Base-by-base conservation (phyloP, 2,888 invertebrate genomes). In the Sceliomorpha sp. region DNA sequence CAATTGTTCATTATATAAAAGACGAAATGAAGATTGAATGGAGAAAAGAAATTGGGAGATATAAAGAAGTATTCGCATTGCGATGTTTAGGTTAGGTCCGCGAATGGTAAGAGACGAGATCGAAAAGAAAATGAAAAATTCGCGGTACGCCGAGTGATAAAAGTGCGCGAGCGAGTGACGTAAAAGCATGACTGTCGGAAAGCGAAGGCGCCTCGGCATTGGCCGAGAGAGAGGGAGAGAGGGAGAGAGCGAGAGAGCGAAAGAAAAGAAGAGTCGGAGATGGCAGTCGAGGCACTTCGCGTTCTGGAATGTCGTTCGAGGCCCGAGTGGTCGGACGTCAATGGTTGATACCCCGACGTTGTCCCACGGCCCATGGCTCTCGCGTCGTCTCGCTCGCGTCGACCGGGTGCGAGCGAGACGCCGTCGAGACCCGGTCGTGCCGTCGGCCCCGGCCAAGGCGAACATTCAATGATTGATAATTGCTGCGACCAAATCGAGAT, bases 291-390 rank as follows among this genome's bases (percentile, higher is more conserved):
- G 68, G 58, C 70, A 71, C 75, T 74, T 76, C 77, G 70, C 73
- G 73, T 74, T 72, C 68, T 75, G 77, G 77, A 81, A 78, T 78
- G 80, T 75, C 71, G 73, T 71, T 68, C 73, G 63, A 53, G 66
- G n/a, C n/a, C 48, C 45, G 67, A 73, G 72, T n/a, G n/a, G n/a
- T 63, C 68, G 67, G 70, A 72, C 71, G 70, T 73, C 72, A 76
- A 70, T 68, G 62, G 73, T n/a, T 62, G 42, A 47, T 37, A 45
- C 13, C 39, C 27, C 47, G 31, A 39, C 45, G 39, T 50, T 51
- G 60, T 67, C 69, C 70, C 76, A 72, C 71, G 71, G 71, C 58
- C 62, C 55, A 58, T 68, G 42, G n/a, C 60, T n/a, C n/a, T n/a
- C n/a, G 58, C 42, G 15, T 17, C 20, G 12, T 24, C 20, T 63